These are phyloP conservation scores for Temnothorax unifasciatus DNA, from an alignment of 2,888 invertebrate species.

Conservation along the genomic window DNA sequence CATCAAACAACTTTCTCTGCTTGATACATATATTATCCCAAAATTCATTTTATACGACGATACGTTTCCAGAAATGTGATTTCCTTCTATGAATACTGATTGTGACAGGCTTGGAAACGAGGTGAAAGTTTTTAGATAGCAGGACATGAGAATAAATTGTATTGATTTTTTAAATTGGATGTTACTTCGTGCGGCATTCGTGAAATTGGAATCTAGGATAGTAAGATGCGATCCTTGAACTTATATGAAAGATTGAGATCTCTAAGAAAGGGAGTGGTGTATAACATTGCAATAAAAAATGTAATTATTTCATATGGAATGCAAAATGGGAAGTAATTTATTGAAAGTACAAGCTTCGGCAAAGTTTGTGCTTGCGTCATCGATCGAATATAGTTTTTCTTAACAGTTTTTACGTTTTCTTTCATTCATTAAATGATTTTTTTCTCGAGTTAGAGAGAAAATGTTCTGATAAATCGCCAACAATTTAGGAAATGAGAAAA, in stretches of 20 bases:
- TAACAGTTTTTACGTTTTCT: neutral
- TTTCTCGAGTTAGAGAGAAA: neutral
- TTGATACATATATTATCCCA: neutral
- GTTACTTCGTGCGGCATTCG: neutral
- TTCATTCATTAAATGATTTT: neutral
- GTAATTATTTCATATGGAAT: neutral
- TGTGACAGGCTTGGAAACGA: conserved; percentile 7
- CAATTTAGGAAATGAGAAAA: conserved; percentile 6
- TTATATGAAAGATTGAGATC: conserved; percentile 7
- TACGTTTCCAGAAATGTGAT: neutral
- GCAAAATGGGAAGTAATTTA: conserved; percentile 2
- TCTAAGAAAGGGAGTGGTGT: neutral
- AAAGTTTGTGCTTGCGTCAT: neutral
- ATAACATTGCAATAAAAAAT: neutral
- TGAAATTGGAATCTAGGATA: conserved; percentile 21
- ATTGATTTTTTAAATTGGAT: conserved; percentile 43
- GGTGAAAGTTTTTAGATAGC: conserved; percentile 21
- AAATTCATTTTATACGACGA: neutral
- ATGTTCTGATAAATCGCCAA: neutral
- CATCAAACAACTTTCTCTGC: neutral
- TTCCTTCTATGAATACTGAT: neutral
- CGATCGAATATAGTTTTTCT: neutral
- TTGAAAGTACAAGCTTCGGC: neutral
- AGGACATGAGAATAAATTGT: conserved; percentile 8
- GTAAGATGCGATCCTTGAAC: conserved; percentile 18